Conservation (phyloP, 2,888 invertebrate genomes). For the Malacosoma neustria region DNA sequence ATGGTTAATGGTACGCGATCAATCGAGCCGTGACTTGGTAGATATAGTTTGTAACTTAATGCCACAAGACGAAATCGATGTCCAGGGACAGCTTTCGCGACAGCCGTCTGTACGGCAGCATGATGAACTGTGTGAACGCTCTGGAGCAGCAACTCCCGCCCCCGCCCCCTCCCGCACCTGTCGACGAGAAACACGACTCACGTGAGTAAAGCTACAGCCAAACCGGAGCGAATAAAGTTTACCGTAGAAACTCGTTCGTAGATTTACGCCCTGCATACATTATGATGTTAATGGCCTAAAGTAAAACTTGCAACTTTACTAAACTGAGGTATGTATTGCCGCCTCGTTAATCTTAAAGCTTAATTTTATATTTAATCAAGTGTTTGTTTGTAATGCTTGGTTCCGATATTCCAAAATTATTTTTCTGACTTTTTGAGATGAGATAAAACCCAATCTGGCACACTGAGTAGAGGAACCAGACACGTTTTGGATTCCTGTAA, state of each 20-base stretch:
- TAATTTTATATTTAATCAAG: no score
- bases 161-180: constrained; percentile 65
- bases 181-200: constrained; percentile 68
- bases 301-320: no score
- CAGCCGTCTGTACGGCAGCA: constrained; percentile 94
- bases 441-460: no score
- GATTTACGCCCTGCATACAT: background rate
- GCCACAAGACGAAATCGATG: constrained; percentile 12
- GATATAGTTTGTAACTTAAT: background rate
- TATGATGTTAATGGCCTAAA: no score
- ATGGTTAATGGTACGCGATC: background rate
- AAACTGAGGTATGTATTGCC: no score
- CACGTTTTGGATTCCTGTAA: no score
- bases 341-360: no score
- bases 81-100: constrained; percentile 92
- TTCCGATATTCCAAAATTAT: no score
- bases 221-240: background rate
- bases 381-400: no score
- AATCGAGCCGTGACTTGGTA: background rate
- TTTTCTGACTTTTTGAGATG: no score
- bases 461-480: no score
- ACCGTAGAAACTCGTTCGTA: background rate
- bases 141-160: constrained; percentile 92
- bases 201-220: constrained; percentile 36
- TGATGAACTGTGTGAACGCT: constrained; percentile 96